Evolutionary conservation across 2,888 invertebrate species (phyloP), one percentile per base, ranked within the genome.

Genomic region (Serripes groenlandicus): DNA sequence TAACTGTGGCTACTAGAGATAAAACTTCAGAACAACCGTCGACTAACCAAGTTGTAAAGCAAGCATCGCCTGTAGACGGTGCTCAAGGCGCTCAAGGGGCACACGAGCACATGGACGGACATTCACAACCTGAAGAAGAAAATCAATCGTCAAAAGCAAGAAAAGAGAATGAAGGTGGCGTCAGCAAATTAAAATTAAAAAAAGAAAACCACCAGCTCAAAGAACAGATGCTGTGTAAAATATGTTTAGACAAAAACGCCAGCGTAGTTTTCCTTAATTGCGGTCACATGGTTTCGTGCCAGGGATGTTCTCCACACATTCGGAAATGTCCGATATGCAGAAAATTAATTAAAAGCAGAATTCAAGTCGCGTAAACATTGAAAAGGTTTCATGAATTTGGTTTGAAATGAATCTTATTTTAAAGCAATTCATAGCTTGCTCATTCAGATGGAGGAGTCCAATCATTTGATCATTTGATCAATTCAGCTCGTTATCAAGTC

Each of bases 211-310:
- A 4, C 3, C 35, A 58, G 35, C 28, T 78, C 3, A 81, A 69
- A 49, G 62, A 72, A 9, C 72, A 69, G 21, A 42, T 76, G 35
- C 28, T 35, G 85, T 98, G 98, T 94, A 98, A 98, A 95, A 97
- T 98, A 90, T 98, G 98, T 94, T 97, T 98, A 97, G 98, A 98
- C 94, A 96, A 96, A 89, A 98, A 98, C 95, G 97, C 98, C 85
- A 56, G 75, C 60, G 97, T 98, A 79, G 98, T 98, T 83, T 98
- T 98, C 95, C 95, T 98, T 89, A 98, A 98, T 34, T 98, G 98
- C 95, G 97, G 98, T 0, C 98, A 98, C 95, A 96, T 98, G 91
- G 97, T 98, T 83, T 97, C 97, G 73, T 98, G 98, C 93, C 96
- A 97, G 75, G 97, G 97, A 93, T 98, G 98, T 95, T 97, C 97